These are phyloP conservation scores for Volucella zonaria DNA, from an alignment of 2,888 invertebrate genomes.

Conservation along the genomic window DNA sequence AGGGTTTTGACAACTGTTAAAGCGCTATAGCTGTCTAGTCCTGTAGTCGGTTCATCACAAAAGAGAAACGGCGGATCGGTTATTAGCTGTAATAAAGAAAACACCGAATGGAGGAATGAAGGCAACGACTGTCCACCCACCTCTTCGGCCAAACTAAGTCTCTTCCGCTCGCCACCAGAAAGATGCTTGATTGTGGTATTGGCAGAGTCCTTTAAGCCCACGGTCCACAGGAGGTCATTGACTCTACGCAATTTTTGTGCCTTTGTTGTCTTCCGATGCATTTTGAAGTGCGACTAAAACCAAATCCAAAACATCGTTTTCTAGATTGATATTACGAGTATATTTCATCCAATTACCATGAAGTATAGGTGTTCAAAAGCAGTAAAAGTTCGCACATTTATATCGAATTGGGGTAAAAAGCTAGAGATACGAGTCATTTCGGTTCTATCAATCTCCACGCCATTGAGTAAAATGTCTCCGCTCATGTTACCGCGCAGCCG, in stretches of 20 bases:
- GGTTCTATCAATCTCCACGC: slow-evolving; percentile 85
- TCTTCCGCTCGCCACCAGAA: slow-evolving; percentile 94
- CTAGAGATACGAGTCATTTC: slow-evolving; percentile 90
- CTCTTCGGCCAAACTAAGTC: slow-evolving; percentile 94
- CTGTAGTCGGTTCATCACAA: slow-evolving; percentile 97
- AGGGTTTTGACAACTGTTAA: slow-evolving; percentile 89
- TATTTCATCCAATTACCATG: slow-evolving; percentile 85
- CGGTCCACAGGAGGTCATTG: slow-evolving; percentile 82
- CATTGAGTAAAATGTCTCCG: slow-evolving; percentile 89
- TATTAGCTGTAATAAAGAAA: slow-evolving; percentile 85
- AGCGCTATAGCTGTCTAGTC: slow-evolving; percentile 95
- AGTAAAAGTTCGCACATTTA: slow-evolving; percentile 90
- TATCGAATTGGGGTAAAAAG: slow-evolving; percentile 93
- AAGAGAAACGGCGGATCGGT: slow-evolving; percentile 94
- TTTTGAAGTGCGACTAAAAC: slow-evolving; percentile 89
- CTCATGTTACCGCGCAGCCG: slow-evolving; percentile 87
- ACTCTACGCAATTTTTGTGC: slow-evolving; percentile 79
- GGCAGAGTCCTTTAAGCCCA: slow-evolving; percentile 89
- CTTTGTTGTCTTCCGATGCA: slow-evolving; percentile 85
- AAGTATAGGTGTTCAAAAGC: slow-evolving; percentile 93
- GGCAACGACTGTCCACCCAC: slow-evolving; percentile 81
- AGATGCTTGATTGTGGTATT: slow-evolving; percentile 89
- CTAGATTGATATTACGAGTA: neutral
- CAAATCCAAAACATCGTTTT: slow-evolving; percentile 6
- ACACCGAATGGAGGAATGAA: neutral